Percentiles rank a stretch among this genome's conserved stretches.
Evolutionary conservation across 1,140 invertebrate species (phyloP).

Genomic region (Trachelipus rathkii): DNA sequence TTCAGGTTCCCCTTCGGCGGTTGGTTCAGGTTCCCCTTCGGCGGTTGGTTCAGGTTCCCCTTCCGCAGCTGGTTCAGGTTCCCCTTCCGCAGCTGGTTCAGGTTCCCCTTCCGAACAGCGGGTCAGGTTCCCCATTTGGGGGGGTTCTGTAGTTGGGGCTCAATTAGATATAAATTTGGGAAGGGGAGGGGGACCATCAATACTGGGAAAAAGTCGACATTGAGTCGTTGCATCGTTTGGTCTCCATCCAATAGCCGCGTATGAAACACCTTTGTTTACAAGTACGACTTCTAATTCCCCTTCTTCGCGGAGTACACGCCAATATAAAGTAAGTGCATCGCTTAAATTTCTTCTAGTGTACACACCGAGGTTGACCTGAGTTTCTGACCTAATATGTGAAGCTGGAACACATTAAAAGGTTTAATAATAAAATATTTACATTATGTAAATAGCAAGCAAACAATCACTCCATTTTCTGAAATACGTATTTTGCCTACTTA

Average conservation of each 20-base stretch:
- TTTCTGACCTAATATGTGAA: conserved; percentile 60
- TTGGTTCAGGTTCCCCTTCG: conserved; percentile 52
- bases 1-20: conserved; percentile 33
- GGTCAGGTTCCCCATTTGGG: conserved; percentile 50
- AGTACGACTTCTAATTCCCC: conserved; percentile 79
- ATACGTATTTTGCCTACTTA: conserved; percentile 10
- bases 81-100: conserved; percentile 50
- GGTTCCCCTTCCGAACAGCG: conserved; percentile 47
- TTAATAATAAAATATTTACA: too few relatives aligned
- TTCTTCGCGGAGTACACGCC: conserved; percentile 72
- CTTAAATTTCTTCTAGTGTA: conserved; percentile 69
- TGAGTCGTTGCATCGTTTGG: conserved; percentile 64
- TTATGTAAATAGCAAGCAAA: too few relatives aligned
- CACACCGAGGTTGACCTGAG: conserved; percentile 60
- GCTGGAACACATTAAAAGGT: conserved; percentile 52
- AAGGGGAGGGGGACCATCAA: conserved; percentile 28
- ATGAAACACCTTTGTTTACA: conserved; percentile 75
- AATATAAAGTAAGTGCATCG: conserved; percentile 69
- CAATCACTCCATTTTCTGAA: too few relatives aligned
- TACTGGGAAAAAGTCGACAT: conserved; percentile 68
- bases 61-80: conserved; percentile 48
- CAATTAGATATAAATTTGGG: conserved; percentile 22
- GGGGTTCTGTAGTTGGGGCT: conserved; percentile 1
- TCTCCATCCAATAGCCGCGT: conserved; percentile 79
- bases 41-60: conserved; percentile 50